Evolutionary conservation across 2,888 invertebrate genomes (phyloP).

Genomic region (Lampropteryx suffumata): DNA sequence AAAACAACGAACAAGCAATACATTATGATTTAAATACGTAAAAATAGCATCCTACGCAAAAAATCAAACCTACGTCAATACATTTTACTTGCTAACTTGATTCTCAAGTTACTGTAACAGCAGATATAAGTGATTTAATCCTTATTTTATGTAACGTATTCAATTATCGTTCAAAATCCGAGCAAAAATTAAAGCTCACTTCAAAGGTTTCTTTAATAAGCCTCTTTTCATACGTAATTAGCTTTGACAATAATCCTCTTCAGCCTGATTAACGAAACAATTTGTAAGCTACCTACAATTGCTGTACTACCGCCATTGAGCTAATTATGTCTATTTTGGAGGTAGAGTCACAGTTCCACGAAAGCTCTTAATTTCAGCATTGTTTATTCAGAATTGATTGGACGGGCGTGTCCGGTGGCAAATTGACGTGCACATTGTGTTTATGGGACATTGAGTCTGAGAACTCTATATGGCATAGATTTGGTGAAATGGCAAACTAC

Average conservation of each 20-base stretch:
- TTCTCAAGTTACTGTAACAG: too few relatives aligned
- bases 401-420: constrained; percentile 46
- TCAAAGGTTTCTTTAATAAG: constrained; percentile 13
- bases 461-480: too few relatives aligned
- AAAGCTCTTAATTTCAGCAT: constrained; percentile 38
- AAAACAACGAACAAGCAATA: background rate
- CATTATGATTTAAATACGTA: too few relatives aligned
- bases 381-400: constrained; percentile 47
- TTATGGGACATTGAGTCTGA: constrained; percentile 20
- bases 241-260: constrained; percentile 22
- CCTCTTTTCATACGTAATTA: constrained; percentile 20
- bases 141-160: too few relatives aligned
- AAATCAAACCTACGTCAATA: too few relatives aligned
- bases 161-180: constrained; percentile 7
- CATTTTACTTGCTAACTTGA: too few relatives aligned
- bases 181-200: constrained; percentile 6
- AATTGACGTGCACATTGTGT: constrained; percentile 40
- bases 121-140: too few relatives aligned
- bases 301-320: background rate
- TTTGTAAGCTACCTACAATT: background rate
- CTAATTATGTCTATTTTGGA: constrained; percentile 14
- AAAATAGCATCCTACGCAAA: too few relatives aligned
- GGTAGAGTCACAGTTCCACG: constrained; percentile 16
- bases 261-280: constrained; percentile 10
- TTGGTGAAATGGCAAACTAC: too few relatives aligned